Conservation (phyloP, 2,113 vertebrate species). For the Ciconia boyciana region DNA sequence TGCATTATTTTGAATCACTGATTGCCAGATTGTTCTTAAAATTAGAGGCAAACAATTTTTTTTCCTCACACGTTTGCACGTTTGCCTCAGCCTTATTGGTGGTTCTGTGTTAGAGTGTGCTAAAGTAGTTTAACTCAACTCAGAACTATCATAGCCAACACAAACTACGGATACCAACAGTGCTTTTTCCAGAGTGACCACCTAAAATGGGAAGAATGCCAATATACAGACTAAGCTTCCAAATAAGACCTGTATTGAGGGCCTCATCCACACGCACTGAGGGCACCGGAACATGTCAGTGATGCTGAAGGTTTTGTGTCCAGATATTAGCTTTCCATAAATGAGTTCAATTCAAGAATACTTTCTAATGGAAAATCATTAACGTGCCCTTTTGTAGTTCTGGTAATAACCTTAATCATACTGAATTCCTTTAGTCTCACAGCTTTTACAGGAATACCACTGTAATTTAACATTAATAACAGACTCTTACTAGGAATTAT, state of each 20-base stretch:
- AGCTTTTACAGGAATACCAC: neutral
- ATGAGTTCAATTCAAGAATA: neutral
- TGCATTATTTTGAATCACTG: slow-evolving; percentile 10
- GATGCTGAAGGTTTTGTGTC: neutral
- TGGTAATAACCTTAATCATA: neutral
- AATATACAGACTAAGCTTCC: neutral
- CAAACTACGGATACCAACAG: neutral
- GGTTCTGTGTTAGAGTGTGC: neutral
- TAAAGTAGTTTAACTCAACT: neutral
- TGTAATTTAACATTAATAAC: slow-evolving; percentile 23
- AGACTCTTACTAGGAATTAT: slow-evolving; percentile 3
- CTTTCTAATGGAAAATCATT: neutral
- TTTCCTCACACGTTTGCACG: neutral
- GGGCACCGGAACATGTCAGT: neutral
- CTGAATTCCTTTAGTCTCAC: neutral
- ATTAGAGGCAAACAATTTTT: neutral
- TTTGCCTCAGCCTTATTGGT: neutral
- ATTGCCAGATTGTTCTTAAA: neutral
- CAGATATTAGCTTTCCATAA: neutral
- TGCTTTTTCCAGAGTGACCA: neutral
- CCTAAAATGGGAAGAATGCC: neutral
- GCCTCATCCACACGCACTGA: neutral
- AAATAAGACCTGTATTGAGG: neutral
- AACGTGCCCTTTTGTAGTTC: neutral
- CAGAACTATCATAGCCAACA: neutral